phyloP scores from a whole-genome alignment of 2,797 vertebrate species.

The Gymnopithys bicolor region DNA sequence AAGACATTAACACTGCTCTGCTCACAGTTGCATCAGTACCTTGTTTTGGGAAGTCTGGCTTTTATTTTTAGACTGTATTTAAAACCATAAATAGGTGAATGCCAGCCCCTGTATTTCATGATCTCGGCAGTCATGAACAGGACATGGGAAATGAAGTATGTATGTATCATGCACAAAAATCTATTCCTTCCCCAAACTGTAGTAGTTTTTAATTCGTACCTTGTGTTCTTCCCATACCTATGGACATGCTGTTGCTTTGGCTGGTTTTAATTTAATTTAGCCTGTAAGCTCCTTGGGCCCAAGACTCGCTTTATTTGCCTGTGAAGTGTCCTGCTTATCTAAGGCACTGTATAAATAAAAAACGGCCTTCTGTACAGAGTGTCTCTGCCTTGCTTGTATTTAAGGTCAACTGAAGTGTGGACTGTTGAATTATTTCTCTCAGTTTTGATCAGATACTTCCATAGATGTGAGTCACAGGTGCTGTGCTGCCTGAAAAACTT shows the following conservation, averaged over 20 bases:
- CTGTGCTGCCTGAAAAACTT: not conserved
- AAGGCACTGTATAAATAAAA: not conserved
- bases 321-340: not conserved
- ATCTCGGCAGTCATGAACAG: not conserved
- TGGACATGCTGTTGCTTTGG: not conserved
- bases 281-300: not conserved
- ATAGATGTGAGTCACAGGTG: accelerated
- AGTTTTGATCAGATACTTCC: not conserved
- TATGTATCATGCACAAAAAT: not conserved
- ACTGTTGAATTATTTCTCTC: not conserved
- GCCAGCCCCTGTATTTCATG: not conserved
- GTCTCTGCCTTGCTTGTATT: not conserved
- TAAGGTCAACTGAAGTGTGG: not conserved
- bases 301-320: not conserved
- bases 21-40: not conserved
- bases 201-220: not conserved
- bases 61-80: not conserved
- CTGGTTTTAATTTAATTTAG: not conserved
- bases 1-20: not conserved
- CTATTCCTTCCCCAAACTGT: not conserved
- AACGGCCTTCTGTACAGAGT: not conserved
- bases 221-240: not conserved
- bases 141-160: not conserved
- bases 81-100: not conserved
- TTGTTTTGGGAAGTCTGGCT: not conserved